Evolutionary conservation across 2,888 invertebrate genomes (phyloP).

Genomic region (Sycophila texana): DNA sequence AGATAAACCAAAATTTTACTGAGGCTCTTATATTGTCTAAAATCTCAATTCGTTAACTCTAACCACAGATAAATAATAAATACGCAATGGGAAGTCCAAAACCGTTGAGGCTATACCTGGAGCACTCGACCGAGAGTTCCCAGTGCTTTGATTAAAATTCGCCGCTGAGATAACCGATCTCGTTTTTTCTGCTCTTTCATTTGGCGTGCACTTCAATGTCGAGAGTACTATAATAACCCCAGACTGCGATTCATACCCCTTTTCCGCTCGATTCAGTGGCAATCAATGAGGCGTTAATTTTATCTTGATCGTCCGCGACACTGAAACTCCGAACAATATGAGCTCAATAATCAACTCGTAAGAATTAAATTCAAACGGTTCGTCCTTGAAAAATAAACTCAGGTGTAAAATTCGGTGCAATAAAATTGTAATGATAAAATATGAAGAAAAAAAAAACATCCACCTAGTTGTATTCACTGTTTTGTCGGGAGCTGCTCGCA

Average conservation of each 20-base stretch:
- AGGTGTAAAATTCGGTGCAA: too few species aligned
- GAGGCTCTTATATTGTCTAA: not conserved
- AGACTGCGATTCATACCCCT: not conserved
- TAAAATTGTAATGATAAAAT: too few species aligned
- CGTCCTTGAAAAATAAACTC: not conserved
- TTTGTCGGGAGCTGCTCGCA: not conserved
- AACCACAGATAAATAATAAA: too few species aligned
- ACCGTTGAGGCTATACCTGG: too few species aligned
- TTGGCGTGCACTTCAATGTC: not conserved
- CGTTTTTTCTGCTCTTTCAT: not conserved
- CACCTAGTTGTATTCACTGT: not conserved
- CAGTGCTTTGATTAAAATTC: constrained; percentile 20
- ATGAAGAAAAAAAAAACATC: too few species aligned
- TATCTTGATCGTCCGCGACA: not conserved
- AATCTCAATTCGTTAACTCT: not conserved
- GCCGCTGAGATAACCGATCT: not conserved
- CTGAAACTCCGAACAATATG: not conserved
- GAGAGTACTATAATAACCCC: not conserved
- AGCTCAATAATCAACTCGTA: not conserved
- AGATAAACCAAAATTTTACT: not conserved
- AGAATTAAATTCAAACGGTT: not conserved
- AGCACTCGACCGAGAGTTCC: not conserved
- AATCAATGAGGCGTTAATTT: constrained; percentile 35
- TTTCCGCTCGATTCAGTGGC: not conserved
- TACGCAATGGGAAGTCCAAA: too few species aligned